phyloP scores from a whole-genome alignment of 2,888 invertebrate genomes.

The Hesperia comma region DNA sequence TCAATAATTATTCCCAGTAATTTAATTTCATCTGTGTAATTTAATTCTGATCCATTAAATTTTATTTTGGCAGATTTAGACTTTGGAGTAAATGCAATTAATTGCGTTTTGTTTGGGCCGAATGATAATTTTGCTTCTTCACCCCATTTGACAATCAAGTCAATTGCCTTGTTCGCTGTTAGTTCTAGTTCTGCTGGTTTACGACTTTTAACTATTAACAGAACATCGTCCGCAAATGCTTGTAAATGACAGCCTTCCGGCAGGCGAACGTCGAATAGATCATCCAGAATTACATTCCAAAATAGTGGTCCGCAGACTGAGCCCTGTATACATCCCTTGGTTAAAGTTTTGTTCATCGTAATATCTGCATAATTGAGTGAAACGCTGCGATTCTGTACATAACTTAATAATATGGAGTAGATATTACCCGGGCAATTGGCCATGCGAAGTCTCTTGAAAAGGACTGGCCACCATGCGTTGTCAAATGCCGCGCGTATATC shows the following conservation, averaged over 20 bases:
- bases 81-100: neutral
- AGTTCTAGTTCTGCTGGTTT: neutral
- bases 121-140: neutral
- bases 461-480: neutral
- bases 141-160: neutral
- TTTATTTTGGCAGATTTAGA: neutral
- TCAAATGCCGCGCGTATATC: neutral
- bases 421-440: neutral
- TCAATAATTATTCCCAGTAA: neutral
- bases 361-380: neutral
- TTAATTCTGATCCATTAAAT: neutral
- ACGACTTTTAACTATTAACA: constrained; percentile 4
- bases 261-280: constrained; percentile 19
- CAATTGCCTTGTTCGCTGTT: neutral
- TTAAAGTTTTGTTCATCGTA: neutral
- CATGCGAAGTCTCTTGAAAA: neutral
- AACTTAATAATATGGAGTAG: neutral
- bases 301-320: constrained; percentile 26
- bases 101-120: neutral
- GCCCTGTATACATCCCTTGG: constrained; percentile 5
- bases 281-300: constrained; percentile 39
- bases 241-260: constrained; percentile 27
- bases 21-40: neutral
- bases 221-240: constrained; percentile 33
- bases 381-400: neutral